These are phyloP conservation scores for Plusia festucae DNA, from an alignment of 2,888 invertebrate species.

Conservation along the genomic window DNA sequence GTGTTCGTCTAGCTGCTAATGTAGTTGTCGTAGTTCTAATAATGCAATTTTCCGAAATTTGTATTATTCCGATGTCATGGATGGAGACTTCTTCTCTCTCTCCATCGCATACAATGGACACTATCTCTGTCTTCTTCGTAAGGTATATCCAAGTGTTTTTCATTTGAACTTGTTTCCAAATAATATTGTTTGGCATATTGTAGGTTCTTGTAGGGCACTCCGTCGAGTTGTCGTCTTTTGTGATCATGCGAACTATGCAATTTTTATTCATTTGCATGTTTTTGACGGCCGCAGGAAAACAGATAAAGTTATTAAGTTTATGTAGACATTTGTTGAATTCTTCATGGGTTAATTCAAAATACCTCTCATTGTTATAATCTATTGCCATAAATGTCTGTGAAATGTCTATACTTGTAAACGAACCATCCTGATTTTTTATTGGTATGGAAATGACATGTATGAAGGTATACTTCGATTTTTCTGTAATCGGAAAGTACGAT, in stretches of 20 bases:
- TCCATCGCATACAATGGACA: conserved; percentile 14
- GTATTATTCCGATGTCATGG: conserved; percentile 11
- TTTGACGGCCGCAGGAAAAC: conserved; percentile 12
- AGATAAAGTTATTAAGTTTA: not conserved
- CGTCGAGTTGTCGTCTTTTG: conserved; percentile 8
- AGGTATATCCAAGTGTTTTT: conserved; percentile 19
- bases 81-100: conserved; percentile 10
- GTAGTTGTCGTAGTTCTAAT: not conserved
- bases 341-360: not conserved
- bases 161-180: conserved; percentile 17
- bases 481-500: conserved; percentile 2
- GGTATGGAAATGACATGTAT: conserved; percentile 12
- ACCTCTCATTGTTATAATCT: not conserved
- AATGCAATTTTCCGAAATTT: conserved; percentile 9
- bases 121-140: not conserved
- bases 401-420: not conserved
- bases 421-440: not conserved
- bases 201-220: conserved; percentile 2
- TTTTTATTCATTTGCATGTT: not conserved
- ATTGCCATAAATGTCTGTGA: no score
- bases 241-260: conserved; percentile 2
- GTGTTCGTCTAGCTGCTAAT: not conserved
- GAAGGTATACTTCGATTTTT: conserved; percentile 8
- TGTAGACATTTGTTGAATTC: not conserved
- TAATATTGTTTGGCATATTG: not conserved